phyloP scores from a whole-genome alignment of 2,797 vertebrate species.

The Lagodon rhomboides region DNA sequence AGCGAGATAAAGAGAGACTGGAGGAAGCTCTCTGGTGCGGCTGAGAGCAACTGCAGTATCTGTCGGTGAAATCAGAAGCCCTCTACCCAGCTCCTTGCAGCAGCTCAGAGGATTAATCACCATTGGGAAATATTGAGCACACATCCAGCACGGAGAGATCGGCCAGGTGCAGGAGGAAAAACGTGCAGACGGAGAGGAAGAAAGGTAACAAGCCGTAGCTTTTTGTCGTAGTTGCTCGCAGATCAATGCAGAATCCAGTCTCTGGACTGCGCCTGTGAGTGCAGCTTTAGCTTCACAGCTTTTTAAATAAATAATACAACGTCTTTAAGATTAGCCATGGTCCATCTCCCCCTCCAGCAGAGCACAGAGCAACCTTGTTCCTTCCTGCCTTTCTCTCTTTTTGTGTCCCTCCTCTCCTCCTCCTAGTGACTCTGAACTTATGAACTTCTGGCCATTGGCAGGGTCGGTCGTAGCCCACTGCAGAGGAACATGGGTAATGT shows the following conservation, averaged over 20 bases:
- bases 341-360: slow-evolving; percentile 80
- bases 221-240: slow-evolving; percentile 70
- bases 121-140: slow-evolving; percentile 82
- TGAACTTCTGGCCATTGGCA: slow-evolving; percentile 74
- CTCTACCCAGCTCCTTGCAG: slow-evolving; percentile 66
- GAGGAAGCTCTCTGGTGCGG: slow-evolving; percentile 57
- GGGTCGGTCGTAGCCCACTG: slow-evolving; percentile 57
- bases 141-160: slow-evolving; percentile 75
- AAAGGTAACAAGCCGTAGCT: slow-evolving; percentile 71
- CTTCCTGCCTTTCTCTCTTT: slow-evolving; percentile 64
- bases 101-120: slow-evolving; percentile 83
- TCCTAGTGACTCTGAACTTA: slow-evolving; percentile 74
- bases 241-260: slow-evolving; percentile 73
- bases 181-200: slow-evolving; percentile 44
- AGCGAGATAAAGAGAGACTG: slow-evolving; percentile 44
- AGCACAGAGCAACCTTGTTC: slow-evolving; percentile 71
- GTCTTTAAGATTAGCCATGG: slow-evolving; percentile 85
- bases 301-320: slow-evolving; percentile 89
- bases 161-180: slow-evolving; percentile 58
- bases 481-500: slow-evolving; percentile 59
- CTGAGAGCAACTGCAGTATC: slow-evolving; percentile 77
- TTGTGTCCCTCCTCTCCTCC: slow-evolving; percentile 50
- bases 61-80: slow-evolving; percentile 76
- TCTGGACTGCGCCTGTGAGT: slow-evolving; percentile 76
- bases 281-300: slow-evolving; percentile 78